Conservation (phyloP, 2,797 vertebrate species). For the Urocyon cinereoargenteus region DNA sequence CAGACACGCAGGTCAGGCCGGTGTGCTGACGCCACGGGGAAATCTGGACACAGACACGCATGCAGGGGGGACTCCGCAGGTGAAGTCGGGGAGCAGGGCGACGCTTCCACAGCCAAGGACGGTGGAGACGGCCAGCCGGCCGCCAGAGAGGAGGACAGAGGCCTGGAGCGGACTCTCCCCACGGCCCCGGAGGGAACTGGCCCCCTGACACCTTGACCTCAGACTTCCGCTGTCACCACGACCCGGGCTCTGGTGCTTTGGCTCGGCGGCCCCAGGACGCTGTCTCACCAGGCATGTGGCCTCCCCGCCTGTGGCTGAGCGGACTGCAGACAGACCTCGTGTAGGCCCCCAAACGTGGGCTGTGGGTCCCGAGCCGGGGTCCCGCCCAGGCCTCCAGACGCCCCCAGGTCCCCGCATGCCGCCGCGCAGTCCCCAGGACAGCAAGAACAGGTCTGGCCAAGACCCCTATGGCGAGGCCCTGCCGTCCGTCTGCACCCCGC, state of each 20-base stretch:
- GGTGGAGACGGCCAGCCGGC: fast-evolving
- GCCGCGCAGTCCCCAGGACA: fast-evolving
- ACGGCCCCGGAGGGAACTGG: fast-evolving
- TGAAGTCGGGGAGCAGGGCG: fast-evolving
- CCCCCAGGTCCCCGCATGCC: fast-evolving
- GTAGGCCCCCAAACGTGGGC: fast-evolving
- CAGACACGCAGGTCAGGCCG: too few relatives aligned
- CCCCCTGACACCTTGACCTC: background rate
- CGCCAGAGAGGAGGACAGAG: background rate
- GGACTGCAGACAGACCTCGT: background rate
- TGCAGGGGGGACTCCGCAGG: fast-evolving
- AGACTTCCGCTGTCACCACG: background rate
- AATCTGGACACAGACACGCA: fast-evolving
- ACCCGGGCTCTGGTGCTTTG: background rate
- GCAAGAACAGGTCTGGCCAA: background rate
- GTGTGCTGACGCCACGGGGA: background rate
- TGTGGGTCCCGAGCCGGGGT: fast-evolving
- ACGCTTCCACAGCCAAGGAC: fast-evolving
- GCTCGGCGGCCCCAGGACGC: background rate
- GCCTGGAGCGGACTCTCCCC: fast-evolving
- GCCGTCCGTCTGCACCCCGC: background rate
- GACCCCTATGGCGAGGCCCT: background rate
- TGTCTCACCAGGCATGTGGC: background rate
- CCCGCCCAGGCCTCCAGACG: background rate
- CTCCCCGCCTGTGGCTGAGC: background rate